phyloP scores from a whole-genome alignment of 1,140 invertebrate species.

The Holcopasites calliopsidis region DNA sequence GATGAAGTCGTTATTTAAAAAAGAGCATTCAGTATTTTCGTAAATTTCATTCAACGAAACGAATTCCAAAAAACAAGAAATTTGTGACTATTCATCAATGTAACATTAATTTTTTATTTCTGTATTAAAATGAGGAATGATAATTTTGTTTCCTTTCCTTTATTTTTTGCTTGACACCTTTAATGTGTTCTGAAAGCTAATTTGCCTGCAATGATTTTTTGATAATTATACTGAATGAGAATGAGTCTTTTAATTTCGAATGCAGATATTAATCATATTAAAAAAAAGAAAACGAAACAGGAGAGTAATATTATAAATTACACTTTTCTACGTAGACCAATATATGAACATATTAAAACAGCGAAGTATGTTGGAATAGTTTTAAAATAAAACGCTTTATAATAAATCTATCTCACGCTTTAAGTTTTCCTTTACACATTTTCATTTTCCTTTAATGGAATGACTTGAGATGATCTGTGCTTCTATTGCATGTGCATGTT shows the following conservation, averaged over 20 bases:
- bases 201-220: conserved; percentile 31
- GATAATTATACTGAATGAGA: conserved; percentile 35
- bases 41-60: not conserved
- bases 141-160: conserved; percentile 54
- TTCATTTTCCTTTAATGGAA: conserved; percentile 49
- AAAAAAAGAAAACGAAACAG: too few species aligned
- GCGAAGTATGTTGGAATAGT: conserved; percentile 52
- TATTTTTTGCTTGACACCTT: conserved; percentile 44
- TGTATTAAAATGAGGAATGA: conserved; percentile 51
- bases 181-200: conserved; percentile 17
- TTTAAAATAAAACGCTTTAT: conserved; percentile 68
- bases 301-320: conserved; percentile 46
- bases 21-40: conserved; percentile 1
- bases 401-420: conserved; percentile 53
- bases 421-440: conserved; percentile 57
- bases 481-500: conserved; percentile 19
- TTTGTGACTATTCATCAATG: conserved; percentile 36
- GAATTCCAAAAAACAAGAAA: conserved; percentile 5
- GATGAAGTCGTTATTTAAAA: conserved; percentile 35
- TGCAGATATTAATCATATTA: conserved; percentile 7
- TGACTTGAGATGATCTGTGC: conserved; percentile 7
- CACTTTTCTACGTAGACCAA: conserved; percentile 38
- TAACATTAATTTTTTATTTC: conserved; percentile 53
- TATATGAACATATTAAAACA: conserved; percentile 51
- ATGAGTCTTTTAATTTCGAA: conserved; percentile 50